phyloP scores from a whole-genome alignment of 1,140 invertebrate species.

The Steinernema feltiae region DNA sequence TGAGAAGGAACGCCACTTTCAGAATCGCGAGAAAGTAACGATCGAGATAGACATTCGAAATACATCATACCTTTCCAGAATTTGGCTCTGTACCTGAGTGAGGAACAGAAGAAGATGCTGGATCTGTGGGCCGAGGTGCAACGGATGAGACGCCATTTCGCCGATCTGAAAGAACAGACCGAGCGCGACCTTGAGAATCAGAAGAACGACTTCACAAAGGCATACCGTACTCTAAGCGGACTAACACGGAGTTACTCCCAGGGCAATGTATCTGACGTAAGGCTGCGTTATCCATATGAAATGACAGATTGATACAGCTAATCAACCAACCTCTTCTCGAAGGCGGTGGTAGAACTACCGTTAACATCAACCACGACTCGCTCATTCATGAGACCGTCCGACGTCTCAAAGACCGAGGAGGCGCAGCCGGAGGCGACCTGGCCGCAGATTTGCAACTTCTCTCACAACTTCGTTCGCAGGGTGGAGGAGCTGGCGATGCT shows the following conservation, averaged over 20 bases:
- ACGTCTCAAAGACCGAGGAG: background rate
- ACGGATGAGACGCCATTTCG: conserved; percentile 53
- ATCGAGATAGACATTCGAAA: too few relatives aligned
- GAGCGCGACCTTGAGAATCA: conserved; percentile 46
- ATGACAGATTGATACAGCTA: too few relatives aligned
- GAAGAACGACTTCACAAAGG: conserved; percentile 44
- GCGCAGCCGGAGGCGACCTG: conserved; percentile 7
- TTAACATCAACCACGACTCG: conserved; percentile 12
- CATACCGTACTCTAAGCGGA: conserved; percentile 44
- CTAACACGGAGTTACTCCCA: conserved; percentile 40
- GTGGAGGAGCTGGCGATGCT: conserved; percentile 37
- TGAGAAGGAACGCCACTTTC: conserved; percentile 52
- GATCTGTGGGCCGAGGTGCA: conserved; percentile 56
- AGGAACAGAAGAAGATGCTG: conserved; percentile 58
- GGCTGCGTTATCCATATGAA: too few relatives aligned
- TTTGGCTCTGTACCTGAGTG: conserved; percentile 54
- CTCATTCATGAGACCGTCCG: conserved; percentile 7
- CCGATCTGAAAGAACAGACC: conserved; percentile 49
- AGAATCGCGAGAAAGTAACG: conserved; percentile 47
- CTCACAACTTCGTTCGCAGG: conserved; percentile 18
- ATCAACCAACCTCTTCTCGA: background rate
- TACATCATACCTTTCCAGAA: too few relatives aligned
- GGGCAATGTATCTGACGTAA: background rate
- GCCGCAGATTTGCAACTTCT: background rate
- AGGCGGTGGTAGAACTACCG: background rate